Base-by-base conservation (phyloP, 2,113 vertebrate genomes). In the Trichechus manatus region DNA sequence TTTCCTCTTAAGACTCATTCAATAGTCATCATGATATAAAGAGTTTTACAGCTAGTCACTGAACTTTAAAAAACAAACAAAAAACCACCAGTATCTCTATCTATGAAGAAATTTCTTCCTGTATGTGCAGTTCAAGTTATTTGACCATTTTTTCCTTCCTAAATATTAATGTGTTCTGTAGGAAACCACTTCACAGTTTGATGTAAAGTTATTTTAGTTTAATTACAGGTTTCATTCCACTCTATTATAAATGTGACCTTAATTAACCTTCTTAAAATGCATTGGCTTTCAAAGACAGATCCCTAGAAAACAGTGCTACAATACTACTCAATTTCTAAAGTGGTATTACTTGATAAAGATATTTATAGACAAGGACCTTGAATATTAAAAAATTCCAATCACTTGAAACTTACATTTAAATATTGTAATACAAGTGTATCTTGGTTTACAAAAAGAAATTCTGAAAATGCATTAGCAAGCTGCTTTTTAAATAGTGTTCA, bases 181-280 rank as follows among this genome's bases (percentile, higher is more conserved):
- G 94, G 95, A 93, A 97, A 97, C 96, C 85, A 98, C 95, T 96
- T 95, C 85, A 94, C 86, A 85, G 87, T 98, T 81, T 97, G 93
- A 97, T 98, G 96, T 92, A 95, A 0, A 1, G 56, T 93, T 96
- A 39, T 91, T 98, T 98, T 93, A 85, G 74, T 93, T 97, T 96
- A 80, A 80, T 23, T 90, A 74, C 93, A 77, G 84, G 84, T 82
- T 97, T 97, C 83, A 96, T 97, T 97, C 79, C 84, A 97, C 63
- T n/a, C 77, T 75, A 96, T 97, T 98, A 98, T 92, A 97, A 98
- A 97, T 91, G 36, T 97, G 98, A 98, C 97, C 98, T 98, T 98
- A 98, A 98, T 98, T 98, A 98, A 98, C 98, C 97, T 98, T 94
- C 97, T 98, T 82, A 97, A 97, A 98, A 98, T 96, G 88, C 97